Evolutionary conservation across 2,797 vertebrate genomes (phyloP), one percentile per base, ranked within the genome.

Genomic region (Tachyglossus aculeatus): DNA sequence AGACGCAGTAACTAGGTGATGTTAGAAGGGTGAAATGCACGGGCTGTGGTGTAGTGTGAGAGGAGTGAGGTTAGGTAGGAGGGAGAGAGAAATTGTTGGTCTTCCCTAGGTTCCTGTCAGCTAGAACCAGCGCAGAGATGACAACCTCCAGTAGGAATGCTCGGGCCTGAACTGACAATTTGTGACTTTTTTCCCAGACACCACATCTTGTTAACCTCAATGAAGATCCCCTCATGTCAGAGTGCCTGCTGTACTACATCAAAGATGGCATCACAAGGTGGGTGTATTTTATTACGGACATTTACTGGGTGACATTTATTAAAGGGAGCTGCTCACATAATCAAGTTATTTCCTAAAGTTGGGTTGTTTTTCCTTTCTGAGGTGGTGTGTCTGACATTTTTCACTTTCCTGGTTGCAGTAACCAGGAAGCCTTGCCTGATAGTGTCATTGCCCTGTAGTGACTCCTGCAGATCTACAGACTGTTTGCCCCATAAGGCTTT

Each of bases 201-300:
- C 98, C 98, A 80, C 98, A 99, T 84, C 93, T 99, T 68, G 98
- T 99, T 68, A 99, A 99, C 89, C 93, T 99, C 82, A 99, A 99
- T 31, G 98, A 99, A 90, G 98, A 99, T 86, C 98, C 98, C 6
- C 94, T 99, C 55, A 99, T 99, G 98, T 99, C 98, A 1, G 98
- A 99, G 86, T 99, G 98, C 90, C 94, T 99, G 70, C 95, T 99
- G 54, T 99, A 99, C 89, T 99, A 99, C 89, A 99, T 99, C 92
- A 99, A 99, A 94, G 98, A 99, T 40, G 98, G 98, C 31, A 96
- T 98, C 77, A 99, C 98, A 61, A 97, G 98, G 98, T 99, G 88
- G 78, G 13, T 34, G 1, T 53, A 38, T 59, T 72, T 68, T 66
- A n/a, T n/a, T n/a, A n/a, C n/a, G 59, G 21, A 45, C 40, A 62